Conservation (phyloP, 2,797 vertebrate genomes). For the Nannoperca obscura region DNA sequence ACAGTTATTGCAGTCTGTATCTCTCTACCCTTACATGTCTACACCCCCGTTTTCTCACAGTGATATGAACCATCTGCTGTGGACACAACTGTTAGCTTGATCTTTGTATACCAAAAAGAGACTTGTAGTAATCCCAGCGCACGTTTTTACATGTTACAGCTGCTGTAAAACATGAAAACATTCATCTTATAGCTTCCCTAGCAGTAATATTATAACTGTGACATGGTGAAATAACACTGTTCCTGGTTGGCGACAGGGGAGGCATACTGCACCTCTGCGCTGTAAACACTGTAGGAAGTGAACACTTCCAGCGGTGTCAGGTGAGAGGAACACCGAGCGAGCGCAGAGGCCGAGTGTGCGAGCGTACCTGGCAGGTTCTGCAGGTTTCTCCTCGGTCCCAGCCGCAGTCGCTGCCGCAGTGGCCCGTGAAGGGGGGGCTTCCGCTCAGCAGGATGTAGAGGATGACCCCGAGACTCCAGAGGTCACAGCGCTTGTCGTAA, state of each 20-base stretch:
- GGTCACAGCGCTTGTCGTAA: constrained; percentile 97
- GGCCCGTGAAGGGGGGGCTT: constrained; percentile 96
- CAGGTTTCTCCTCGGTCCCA: constrained; percentile 97
- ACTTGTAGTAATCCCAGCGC: neutral
- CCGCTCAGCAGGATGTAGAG: constrained; percentile 97
- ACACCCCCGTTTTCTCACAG: no score
- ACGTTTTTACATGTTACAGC: no score
- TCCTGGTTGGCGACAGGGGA: neutral
- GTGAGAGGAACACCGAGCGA: neutral
- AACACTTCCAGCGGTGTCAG: neutral
- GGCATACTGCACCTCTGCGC: neutral
- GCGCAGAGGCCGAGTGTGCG: neutral
- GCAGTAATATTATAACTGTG: neutral
- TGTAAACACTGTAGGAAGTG: neutral
- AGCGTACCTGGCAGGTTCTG: constrained; percentile 92
- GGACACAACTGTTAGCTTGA: neutral
- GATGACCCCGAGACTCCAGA: constrained; percentile 98
- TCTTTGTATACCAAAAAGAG: neutral
- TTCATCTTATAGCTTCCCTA: neutral
- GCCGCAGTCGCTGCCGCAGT: constrained; percentile 95
- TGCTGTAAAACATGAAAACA: neutral
- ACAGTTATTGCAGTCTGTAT: neutral
- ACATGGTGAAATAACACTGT: neutral
- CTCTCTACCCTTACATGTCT: no score
- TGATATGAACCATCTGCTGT: neutral